These are phyloP conservation scores for Tinea pellionella DNA, from an alignment of 2,888 invertebrate species.

Conservation along the genomic window DNA sequence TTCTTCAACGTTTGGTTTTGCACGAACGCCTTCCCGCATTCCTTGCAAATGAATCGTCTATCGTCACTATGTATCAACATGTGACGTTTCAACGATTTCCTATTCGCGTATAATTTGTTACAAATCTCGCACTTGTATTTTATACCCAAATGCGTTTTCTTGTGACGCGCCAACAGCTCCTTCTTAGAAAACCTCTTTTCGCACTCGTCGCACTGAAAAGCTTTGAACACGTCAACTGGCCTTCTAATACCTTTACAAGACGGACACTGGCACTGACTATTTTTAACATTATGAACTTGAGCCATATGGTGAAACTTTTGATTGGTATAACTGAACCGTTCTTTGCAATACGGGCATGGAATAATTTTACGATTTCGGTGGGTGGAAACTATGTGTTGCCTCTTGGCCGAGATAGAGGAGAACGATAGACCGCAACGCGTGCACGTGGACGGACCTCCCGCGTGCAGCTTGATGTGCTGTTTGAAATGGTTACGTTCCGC, in stretches of 20 bases:
- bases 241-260: slow-evolving; percentile 33
- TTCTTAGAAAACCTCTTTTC: slow-evolving; percentile 46
- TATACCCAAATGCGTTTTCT: slow-evolving; percentile 60
- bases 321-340: slow-evolving; percentile 46
- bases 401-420: slow-evolving; percentile 33
- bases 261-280: slow-evolving; percentile 36
- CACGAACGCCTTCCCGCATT: slow-evolving; percentile 67
- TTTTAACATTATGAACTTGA: slow-evolving; percentile 37
- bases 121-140: slow-evolving; percentile 58
- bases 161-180: slow-evolving; percentile 52
- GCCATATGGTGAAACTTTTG: slow-evolving; percentile 46
- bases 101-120: slow-evolving; percentile 49
- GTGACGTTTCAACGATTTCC: slow-evolving; percentile 39
- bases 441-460: slow-evolving; percentile 41
- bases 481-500: slow-evolving; percentile 34
- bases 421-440: slow-evolving; percentile 48
- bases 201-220: slow-evolving; percentile 42
- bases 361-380: slow-evolving; percentile 39
- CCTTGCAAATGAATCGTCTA: slow-evolving; percentile 57
- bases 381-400: slow-evolving; percentile 38
- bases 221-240: slow-evolving; percentile 41
- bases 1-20: slow-evolving; percentile 67
- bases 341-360: slow-evolving; percentile 45
- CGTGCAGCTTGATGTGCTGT: slow-evolving; percentile 39
- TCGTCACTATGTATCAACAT: slow-evolving; percentile 37